Conservation (phyloP, 1,140 invertebrate species). For the Drosophila baimaii region DNA sequence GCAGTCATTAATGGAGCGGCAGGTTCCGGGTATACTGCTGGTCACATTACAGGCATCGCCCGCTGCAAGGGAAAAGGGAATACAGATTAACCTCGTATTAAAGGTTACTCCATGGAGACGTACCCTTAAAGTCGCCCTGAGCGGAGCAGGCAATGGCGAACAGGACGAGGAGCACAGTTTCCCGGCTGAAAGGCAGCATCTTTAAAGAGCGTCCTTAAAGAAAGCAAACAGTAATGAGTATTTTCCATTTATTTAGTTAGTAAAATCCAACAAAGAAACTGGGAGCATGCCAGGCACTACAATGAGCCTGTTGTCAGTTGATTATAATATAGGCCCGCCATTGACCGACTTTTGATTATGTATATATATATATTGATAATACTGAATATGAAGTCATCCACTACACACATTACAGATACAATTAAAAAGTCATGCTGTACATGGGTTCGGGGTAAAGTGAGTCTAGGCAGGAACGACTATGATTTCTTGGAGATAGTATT, state of each 20-base stretch:
- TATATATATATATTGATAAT: conserved; percentile 1
- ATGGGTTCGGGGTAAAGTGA: neutral
- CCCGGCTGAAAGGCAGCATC: neutral
- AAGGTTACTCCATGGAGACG: neutral
- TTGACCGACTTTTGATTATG: conserved; percentile 44
- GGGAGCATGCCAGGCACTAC: too few relatives aligned
- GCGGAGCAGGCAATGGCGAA: neutral
- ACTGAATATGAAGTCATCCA: neutral
- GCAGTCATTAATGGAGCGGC: conserved; percentile 42
- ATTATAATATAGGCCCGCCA: conserved; percentile 25
- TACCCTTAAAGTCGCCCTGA: neutral
- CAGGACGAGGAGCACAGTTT: neutral
- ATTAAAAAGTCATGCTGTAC: neutral
- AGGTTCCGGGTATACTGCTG: conserved; percentile 36
- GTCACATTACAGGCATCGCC: conserved; percentile 51
- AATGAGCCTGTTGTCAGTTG: conserved; percentile 3
- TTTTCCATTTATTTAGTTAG: too few relatives aligned
- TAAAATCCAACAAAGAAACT: too few relatives aligned
- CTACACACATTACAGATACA: neutral
- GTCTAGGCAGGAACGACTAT: neutral
- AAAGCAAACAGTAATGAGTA: too few relatives aligned
- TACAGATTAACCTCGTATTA: neutral
- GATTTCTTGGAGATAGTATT: conserved; percentile 3
- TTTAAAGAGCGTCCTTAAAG: neutral
- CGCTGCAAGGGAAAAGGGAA: conserved; percentile 16